These are phyloP conservation scores for Drosophila erecta DNA, from an alignment of 1,140 invertebrate genomes.

Conservation along the genomic window DNA sequence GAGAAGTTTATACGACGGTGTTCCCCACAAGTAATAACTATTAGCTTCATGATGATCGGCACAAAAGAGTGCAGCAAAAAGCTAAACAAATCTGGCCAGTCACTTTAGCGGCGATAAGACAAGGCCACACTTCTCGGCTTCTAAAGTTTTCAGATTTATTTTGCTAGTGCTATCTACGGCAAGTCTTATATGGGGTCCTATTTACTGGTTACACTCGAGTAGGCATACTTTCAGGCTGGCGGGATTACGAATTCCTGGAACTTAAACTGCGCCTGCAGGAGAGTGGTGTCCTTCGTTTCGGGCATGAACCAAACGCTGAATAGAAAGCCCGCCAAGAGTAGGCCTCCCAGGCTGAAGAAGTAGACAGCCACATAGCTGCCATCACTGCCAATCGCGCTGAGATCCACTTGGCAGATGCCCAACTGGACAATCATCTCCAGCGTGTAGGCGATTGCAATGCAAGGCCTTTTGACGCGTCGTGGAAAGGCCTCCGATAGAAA, in stretches of 20 bases:
- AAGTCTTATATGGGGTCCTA: slow-evolving; percentile 17
- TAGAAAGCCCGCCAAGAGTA: slow-evolving; percentile 52
- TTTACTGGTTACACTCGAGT: neutral
- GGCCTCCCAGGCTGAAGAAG: slow-evolving; percentile 50
- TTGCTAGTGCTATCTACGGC: slow-evolving; percentile 29
- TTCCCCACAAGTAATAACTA: slow-evolving; percentile 13
- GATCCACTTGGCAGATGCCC: slow-evolving; percentile 23
- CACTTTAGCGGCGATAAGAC: slow-evolving; percentile 26
- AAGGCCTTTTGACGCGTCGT: slow-evolving; percentile 54
- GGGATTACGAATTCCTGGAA: slow-evolving; percentile 60
- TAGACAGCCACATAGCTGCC: slow-evolving; percentile 9
- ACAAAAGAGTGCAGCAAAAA: slow-evolving; percentile 1
- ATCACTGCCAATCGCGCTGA: slow-evolving; percentile 11
- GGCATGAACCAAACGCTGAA: slow-evolving; percentile 63
- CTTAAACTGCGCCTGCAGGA: slow-evolving; percentile 65
- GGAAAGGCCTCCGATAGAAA: slow-evolving; percentile 76
- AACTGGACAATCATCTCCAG: slow-evolving; percentile 64
- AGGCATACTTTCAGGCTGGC: slow-evolving; percentile 38
- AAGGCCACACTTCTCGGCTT: neutral
- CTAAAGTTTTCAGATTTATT: slow-evolving; percentile 17
- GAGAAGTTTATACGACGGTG: slow-evolving; percentile 2
- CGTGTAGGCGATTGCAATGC: slow-evolving; percentile 58
- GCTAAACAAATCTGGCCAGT: slow-evolving; percentile 15
- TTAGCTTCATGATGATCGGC: slow-evolving; percentile 31
- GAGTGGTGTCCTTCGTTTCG: slow-evolving; percentile 64